phyloP scores from a whole-genome alignment of 2,113 vertebrate species.

The Vulpes vulpes region DNA sequence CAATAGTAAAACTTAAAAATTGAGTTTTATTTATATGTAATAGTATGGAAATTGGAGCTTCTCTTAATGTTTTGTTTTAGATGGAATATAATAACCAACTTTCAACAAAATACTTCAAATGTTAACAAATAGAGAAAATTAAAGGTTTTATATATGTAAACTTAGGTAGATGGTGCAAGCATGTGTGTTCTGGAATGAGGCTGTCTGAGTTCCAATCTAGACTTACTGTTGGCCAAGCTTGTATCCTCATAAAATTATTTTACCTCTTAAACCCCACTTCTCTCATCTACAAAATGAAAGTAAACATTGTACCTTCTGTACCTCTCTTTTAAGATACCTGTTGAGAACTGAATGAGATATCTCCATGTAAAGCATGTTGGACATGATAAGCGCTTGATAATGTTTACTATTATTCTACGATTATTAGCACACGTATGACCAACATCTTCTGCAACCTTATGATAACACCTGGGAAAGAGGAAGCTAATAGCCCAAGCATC shows the following conservation, averaged over 20 bases:
- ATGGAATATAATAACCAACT: neutral
- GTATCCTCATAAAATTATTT: neutral
- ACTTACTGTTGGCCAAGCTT: neutral
- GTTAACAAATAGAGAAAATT: slow-evolving; percentile 24
- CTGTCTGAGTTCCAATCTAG: neutral
- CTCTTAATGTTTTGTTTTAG: neutral
- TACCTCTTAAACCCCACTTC: neutral
- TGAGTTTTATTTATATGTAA: slow-evolving; percentile 30
- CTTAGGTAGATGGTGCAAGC: neutral
- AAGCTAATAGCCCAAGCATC: neutral
- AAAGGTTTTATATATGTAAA: neutral
- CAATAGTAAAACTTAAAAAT: neutral
- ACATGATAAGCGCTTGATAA: neutral
- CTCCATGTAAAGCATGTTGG: neutral
- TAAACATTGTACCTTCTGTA: neutral
- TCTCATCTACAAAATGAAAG: slow-evolving; percentile 3
- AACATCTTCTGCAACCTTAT: neutral
- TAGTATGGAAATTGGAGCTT: slow-evolving; percentile 5
- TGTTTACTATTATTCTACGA: neutral
- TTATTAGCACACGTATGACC: neutral
- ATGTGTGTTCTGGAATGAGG: neutral
- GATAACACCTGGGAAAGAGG: neutral
- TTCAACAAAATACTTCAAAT: slow-evolving; percentile 18
- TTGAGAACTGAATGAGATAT: neutral
- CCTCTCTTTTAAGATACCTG: neutral